These are phyloP conservation scores for Trichogramma pretiosum DNA, from an alignment of 1,140 invertebrate genomes.

Conservation along the genomic window DNA sequence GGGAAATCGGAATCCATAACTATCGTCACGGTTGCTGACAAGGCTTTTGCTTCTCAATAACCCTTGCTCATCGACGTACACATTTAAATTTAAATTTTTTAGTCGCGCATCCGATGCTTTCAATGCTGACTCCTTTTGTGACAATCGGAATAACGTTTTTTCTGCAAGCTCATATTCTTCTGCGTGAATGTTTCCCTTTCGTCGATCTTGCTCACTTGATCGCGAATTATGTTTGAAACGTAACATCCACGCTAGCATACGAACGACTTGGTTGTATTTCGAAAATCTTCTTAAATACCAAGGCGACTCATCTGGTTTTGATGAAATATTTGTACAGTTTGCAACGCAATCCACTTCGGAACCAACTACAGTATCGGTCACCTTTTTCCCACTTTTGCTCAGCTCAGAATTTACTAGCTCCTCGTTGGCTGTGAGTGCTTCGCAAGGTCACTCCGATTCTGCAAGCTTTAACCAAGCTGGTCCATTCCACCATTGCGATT, in stretches of 20 bases:
- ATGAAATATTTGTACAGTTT: slow-evolving; percentile 11
- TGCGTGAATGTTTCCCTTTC: slow-evolving; percentile 15
- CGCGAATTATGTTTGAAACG: slow-evolving; percentile 22
- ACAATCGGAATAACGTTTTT: slow-evolving; percentile 18
- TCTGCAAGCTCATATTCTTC: slow-evolving; percentile 20
- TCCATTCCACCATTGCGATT: slow-evolving; percentile 37
- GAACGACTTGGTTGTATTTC: slow-evolving; percentile 23
- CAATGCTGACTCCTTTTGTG: slow-evolving; percentile 16
- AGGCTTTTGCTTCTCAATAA: slow-evolving; percentile 24
- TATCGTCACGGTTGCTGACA: slow-evolving; percentile 23
- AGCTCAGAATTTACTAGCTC: slow-evolving; percentile 14
- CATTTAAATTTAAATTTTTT: slow-evolving; percentile 6
- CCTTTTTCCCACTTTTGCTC: slow-evolving; percentile 16
- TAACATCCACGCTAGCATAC: slow-evolving; percentile 21
- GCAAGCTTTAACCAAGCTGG: slow-evolving; percentile 27
- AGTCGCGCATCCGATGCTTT: slow-evolving; percentile 17
- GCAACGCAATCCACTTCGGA: neutral
- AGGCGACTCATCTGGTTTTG: slow-evolving; percentile 23
- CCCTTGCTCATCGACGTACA: slow-evolving; percentile 17
- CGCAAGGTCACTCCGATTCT: slow-evolving; percentile 21
- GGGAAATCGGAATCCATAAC: slow-evolving; percentile 22
- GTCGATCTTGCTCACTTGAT: slow-evolving; percentile 10
- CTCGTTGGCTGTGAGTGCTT: slow-evolving; percentile 9
- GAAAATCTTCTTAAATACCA: slow-evolving; percentile 14
- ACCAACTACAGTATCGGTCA: slow-evolving; percentile 1